Evolutionary conservation across 2,797 vertebrate genomes (phyloP).

Genomic region (Miichthys miiuy): DNA sequence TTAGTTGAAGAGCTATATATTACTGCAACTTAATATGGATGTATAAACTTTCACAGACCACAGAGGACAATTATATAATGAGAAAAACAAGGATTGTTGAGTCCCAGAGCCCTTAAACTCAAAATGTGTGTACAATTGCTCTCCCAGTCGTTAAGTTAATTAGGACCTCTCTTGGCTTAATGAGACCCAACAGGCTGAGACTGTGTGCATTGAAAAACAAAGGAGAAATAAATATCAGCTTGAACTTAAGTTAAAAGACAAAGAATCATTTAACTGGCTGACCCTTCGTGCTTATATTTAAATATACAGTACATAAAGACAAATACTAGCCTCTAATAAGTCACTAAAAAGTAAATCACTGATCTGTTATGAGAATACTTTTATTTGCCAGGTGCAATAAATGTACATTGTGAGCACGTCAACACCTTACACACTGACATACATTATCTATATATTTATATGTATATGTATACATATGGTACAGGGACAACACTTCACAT

Average conservation of each 20-base stretch:
- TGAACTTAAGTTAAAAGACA: constrained; percentile 4
- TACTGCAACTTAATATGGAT: constrained; percentile 58
- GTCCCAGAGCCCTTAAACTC: constrained; percentile 52
- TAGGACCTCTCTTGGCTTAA: constrained; percentile 62
- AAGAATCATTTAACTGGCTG: constrained; percentile 32
- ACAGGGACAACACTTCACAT: constrained; percentile 60
- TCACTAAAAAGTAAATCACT: constrained; percentile 59
- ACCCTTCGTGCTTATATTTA: constrained; percentile 2
- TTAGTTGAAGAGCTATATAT: constrained; percentile 68
- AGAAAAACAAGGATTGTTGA: constrained; percentile 52
- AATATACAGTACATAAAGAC: constrained; percentile 2
- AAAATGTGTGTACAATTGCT: constrained; percentile 42
- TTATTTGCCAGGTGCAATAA: constrained; percentile 68
- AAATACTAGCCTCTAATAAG: constrained; percentile 22
- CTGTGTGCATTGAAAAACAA: constrained; percentile 33
- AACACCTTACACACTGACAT: constrained; percentile 48
- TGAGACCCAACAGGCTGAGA: constrained; percentile 64
- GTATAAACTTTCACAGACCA: constrained; percentile 69
- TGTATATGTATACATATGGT: constrained; percentile 43
- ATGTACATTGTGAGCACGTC: constrained; percentile 46
- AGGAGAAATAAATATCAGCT: constrained; percentile 26
- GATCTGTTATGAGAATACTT: constrained; percentile 68
- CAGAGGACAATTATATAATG: constrained; percentile 67
- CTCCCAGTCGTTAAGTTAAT: constrained; percentile 62
- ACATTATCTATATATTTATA: constrained; percentile 34